Percentiles rank a stretch among this genome's conserved stretches.
Conservation (phyloP, 2,888 invertebrate species). For the Atherix ibis region DNA sequence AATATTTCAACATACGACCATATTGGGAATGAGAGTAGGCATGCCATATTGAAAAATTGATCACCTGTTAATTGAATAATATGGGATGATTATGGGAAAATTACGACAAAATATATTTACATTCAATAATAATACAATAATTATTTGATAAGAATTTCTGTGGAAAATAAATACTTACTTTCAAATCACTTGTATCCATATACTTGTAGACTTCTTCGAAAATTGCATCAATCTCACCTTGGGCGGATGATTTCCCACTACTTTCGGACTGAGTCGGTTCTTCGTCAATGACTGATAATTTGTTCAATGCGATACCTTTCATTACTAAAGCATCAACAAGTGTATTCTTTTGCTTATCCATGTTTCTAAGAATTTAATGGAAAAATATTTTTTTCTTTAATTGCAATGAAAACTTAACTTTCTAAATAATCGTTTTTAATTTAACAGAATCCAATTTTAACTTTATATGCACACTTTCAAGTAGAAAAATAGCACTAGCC, state of each 20-base stretch:
- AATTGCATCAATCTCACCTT: constrained; percentile 43
- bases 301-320: constrained; percentile 56
- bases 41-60: constrained; percentile 70
- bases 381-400: constrained; percentile 4
- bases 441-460: constrained; percentile 4
- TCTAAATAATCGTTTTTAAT: not conserved
- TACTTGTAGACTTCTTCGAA: constrained; percentile 65
- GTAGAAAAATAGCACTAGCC: constrained; percentile 4
- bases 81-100: not conserved
- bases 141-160: constrained; percentile 8
- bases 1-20: constrained; percentile 64
- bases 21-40: constrained; percentile 61
- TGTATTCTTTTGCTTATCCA: constrained; percentile 70
- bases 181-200: constrained; percentile 59
- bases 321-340: constrained; percentile 67
- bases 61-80: constrained; percentile 35
- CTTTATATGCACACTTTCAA: not conserved
- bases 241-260: constrained; percentile 25
- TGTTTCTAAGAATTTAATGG: constrained; percentile 38
- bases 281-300: constrained; percentile 35
- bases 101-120: constrained; percentile 4
- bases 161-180: constrained; percentile 39
- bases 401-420: not conserved
- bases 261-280: constrained; percentile 19
- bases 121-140: constrained; percentile 4